Evolutionary conservation across 2,113 vertebrate species (phyloP).

Genomic region (Pithys albifrons): DNA sequence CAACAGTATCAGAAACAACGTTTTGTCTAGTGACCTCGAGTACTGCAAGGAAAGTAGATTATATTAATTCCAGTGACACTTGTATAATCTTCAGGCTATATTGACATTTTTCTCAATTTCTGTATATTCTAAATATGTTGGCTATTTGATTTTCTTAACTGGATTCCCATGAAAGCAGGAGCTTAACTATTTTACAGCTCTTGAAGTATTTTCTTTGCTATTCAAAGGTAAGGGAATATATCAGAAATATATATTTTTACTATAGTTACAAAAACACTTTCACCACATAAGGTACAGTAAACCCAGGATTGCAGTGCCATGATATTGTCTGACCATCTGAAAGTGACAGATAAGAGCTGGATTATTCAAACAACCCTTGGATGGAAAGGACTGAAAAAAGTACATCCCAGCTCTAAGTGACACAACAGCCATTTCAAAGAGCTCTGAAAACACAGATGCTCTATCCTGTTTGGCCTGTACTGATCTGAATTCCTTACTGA

Average conservation of each 20-base stretch:
- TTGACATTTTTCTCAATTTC: conserved; percentile 21
- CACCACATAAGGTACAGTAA: neutral
- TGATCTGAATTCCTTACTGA: neutral
- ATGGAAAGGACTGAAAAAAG: neutral
- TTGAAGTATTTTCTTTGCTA: neutral
- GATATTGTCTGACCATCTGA: neutral
- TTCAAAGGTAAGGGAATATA: neutral
- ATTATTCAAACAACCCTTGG: neutral
- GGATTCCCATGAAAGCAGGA: neutral
- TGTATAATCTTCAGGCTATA: neutral
- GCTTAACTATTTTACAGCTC: neutral
- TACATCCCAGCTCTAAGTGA: neutral
- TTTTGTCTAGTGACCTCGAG: neutral
- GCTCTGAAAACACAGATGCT: neutral
- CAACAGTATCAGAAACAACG: neutral
- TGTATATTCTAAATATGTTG: neutral
- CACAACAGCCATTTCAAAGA: neutral
- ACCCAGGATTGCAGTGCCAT: neutral
- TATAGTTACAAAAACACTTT: neutral
- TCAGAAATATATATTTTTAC: neutral
- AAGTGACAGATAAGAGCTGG: neutral
- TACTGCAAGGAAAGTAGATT: neutral
- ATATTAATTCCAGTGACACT: neutral
- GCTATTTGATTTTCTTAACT: conserved; percentile 24
- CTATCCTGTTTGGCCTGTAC: neutral